Percentiles rank a stretch among this genome's conserved stretches.
Evolutionary conservation across 2,888 invertebrate species (phyloP).

Genomic region (Cantharis rufa): DNA sequence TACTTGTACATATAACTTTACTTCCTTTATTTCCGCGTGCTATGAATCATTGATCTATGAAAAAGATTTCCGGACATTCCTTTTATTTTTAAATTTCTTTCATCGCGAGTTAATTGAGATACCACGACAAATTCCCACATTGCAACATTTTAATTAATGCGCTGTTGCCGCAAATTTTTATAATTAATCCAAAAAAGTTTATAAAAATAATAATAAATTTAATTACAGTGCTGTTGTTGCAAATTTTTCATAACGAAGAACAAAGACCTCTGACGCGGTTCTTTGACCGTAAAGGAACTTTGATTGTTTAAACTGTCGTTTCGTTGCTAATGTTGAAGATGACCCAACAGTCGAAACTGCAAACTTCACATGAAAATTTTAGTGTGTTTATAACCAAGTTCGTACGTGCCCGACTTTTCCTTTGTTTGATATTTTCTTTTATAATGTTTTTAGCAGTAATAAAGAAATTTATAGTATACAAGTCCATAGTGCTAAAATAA

Average conservation of each 20-base stretch:
- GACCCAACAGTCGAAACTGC: background rate
- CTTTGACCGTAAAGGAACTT: background rate
- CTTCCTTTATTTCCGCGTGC: no score
- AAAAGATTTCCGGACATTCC: background rate
- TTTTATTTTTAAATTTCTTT: background rate
- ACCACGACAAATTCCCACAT: background rate
- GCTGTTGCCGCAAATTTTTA: no score
- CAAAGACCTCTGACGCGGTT: background rate
- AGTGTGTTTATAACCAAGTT: background rate
- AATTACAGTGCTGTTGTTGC: background rate
- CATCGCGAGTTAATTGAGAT: background rate
- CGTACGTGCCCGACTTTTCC: background rate
- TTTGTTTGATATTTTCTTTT: background rate
- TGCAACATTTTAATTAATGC: no score
- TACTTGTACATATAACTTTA: no score
- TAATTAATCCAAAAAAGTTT: no score
- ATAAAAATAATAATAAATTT: background rate
- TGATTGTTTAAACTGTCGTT: background rate
- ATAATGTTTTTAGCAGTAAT: background rate
- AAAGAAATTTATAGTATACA: background rate
- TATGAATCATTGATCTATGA: no score
- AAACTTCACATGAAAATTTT: background rate
- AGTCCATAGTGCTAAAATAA: background rate
- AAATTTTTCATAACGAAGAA: background rate
- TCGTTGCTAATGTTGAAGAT: background rate